These are phyloP conservation scores for Dipodomys merriami DNA, from an alignment of 2,113 vertebrate species.

Conservation along the genomic window DNA sequence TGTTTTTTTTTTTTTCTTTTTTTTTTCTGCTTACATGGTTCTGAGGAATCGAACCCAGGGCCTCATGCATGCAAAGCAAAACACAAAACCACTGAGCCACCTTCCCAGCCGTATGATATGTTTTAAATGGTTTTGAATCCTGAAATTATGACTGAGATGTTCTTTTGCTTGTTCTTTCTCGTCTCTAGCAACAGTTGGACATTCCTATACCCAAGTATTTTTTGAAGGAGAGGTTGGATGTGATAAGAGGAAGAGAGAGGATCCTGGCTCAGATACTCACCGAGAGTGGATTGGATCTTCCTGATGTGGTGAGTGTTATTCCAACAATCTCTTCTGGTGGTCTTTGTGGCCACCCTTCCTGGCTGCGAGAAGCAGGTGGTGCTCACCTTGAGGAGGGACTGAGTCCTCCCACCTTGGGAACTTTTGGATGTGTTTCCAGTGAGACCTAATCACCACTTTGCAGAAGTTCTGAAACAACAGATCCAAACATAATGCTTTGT, in stretches of 20 bases:
- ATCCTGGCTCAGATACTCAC: conserved; percentile 86
- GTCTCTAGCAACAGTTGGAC: conserved; percentile 88
- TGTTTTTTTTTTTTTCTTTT: too few relatives aligned
- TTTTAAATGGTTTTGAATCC: neutral
- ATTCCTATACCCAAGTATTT: conserved; percentile 92
- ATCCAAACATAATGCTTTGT: neutral
- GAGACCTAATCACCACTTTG: neutral
- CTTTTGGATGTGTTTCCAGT: neutral
- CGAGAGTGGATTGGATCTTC: conserved; percentile 64
- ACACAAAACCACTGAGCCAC: too few relatives aligned
- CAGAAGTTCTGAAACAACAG: neutral
- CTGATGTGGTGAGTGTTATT: conserved; percentile 73
- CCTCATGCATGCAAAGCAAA: too few relatives aligned
- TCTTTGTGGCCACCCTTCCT: accelerated
- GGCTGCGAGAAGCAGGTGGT: neutral
- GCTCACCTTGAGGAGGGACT: accelerated
- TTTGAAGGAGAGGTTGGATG: conserved; percentile 88
- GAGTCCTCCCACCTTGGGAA: accelerated
- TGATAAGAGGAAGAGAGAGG: conserved; percentile 86
- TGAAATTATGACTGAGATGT: neutral
- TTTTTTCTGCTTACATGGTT: too few relatives aligned
- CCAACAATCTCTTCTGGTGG: accelerated
- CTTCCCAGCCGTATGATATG: too few relatives aligned
- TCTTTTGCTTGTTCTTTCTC: conserved; percentile 47
- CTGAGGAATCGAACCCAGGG: too few relatives aligned